Conservation (phyloP, 2,797 vertebrate genomes). For the Pangasius larnaudii region DNA sequence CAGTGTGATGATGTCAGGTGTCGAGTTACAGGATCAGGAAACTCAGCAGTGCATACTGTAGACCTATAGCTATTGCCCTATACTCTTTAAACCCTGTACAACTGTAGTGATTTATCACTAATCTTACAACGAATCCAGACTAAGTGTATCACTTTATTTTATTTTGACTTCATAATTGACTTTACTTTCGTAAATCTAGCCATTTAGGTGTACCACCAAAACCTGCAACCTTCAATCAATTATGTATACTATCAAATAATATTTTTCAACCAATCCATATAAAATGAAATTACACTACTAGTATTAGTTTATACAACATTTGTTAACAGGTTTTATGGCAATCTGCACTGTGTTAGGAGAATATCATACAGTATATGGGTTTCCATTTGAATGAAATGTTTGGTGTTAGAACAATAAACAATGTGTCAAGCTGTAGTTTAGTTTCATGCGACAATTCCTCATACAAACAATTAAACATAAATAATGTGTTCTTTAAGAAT, state of each 20-base stretch:
- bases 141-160: not conserved
- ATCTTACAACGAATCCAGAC: not conserved
- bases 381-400: not conserved
- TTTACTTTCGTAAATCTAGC: not conserved
- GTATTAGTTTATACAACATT: not conserved
- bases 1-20: slow-evolving; percentile 69
- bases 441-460: not conserved
- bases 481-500: not conserved
- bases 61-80: not conserved
- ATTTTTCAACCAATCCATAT: not conserved
- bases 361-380: not conserved
- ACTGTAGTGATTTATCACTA: not conserved
- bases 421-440: not conserved
- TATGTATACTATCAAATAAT: not conserved
- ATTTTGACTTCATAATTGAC: not conserved
- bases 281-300: not conserved
- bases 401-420: not conserved
- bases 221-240: not conserved
- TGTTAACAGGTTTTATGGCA: not conserved
- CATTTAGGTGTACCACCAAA: not conserved
- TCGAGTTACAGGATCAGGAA: slow-evolving; percentile 61
- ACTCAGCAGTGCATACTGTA: not conserved
- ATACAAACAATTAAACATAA: not conserved
- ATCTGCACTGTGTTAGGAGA: not conserved
- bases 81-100: not conserved